Conservation (phyloP, 2,113 vertebrate species). For the Sinocyclocheilus rhinocerous region DNA sequence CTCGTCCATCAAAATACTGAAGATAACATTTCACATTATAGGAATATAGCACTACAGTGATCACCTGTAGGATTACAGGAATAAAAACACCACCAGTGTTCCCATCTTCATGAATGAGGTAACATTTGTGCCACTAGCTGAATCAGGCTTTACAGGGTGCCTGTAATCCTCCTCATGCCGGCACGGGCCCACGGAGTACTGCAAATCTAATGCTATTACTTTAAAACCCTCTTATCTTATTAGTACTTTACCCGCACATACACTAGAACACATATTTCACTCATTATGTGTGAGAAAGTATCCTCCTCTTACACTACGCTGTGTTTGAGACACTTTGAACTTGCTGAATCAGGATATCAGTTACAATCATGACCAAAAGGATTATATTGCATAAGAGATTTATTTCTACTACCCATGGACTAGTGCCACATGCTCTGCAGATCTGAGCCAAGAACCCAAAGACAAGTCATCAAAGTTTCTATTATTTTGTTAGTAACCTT, state of each 20-base stretch:
- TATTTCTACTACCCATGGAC: not conserved
- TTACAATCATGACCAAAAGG: constrained; percentile 15
- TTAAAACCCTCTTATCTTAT: constrained; percentile 46
- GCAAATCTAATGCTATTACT: constrained; percentile 54
- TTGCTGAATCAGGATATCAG: constrained; percentile 1
- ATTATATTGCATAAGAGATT: not conserved
- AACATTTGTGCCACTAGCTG: constrained; percentile 47
- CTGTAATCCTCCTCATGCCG: constrained; percentile 44
- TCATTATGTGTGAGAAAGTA: not conserved
- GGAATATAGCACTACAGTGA: not conserved
- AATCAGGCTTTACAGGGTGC: constrained; percentile 36
- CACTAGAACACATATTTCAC: constrained; percentile 18
- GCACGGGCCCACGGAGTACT: constrained; percentile 6
- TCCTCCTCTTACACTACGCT: not conserved
- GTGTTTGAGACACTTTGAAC: not conserved
- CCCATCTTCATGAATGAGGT: constrained; percentile 22
- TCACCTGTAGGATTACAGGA: not conserved
- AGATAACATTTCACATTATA: not conserved
- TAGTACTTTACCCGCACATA: constrained; percentile 24
- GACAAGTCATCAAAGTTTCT: not conserved
- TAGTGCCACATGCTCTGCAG: too few species aligned
- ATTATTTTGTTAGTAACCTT: not conserved
- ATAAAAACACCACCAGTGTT: constrained; percentile 11
- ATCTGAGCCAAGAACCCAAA: not conserved
- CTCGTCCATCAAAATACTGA: not conserved